Evolutionary conservation across 2,888 invertebrate genomes (phyloP).

Genomic region (Aradus depressus): DNA sequence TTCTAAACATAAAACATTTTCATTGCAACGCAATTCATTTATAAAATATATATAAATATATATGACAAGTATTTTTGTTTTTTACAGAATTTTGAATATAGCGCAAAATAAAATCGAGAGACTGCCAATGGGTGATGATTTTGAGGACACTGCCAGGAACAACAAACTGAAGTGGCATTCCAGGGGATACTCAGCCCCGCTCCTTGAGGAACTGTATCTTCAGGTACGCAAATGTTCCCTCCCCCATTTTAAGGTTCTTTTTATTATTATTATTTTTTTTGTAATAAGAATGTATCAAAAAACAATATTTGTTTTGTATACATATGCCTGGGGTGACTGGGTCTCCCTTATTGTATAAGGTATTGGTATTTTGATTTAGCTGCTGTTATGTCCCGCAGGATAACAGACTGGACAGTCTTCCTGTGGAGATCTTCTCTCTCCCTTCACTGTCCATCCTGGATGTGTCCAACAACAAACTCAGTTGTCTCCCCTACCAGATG

Average conservation of each 20-base stretch:
- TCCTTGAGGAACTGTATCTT: slow-evolving; percentile 81
- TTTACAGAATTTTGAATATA: slow-evolving; percentile 60
- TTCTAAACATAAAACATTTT: too few species aligned
- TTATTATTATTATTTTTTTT: neutral
- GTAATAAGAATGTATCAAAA: neutral
- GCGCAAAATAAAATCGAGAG: slow-evolving; percentile 80
- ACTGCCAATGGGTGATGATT: slow-evolving; percentile 45
- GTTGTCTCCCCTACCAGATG: slow-evolving; percentile 66
- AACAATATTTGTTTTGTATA: neutral
- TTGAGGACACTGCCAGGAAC: slow-evolving; percentile 31
- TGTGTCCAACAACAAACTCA: slow-evolving; percentile 87
- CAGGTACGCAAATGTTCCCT: slow-evolving; percentile 42
- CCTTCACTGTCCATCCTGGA: slow-evolving; percentile 71
- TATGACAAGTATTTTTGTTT: slow-evolving; percentile 9
- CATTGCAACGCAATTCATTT: too few species aligned
- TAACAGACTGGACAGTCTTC: slow-evolving; percentile 72
- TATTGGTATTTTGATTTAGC: neutral
- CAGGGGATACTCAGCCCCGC: slow-evolving; percentile 55
- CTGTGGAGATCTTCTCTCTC: slow-evolving; percentile 68
- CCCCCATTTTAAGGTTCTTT: slow-evolving; percentile 5
- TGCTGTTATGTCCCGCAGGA: slow-evolving; percentile 44
- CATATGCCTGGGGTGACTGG: too few species aligned
- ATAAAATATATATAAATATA: neutral
- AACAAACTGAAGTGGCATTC: slow-evolving; percentile 21
- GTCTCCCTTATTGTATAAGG: too few species aligned